A percentile compares a stretch with the other conserved stretches of the same genome.
Conservation (phyloP, 2,888 invertebrate genomes). For the Schizotus pectinicornis region DNA sequence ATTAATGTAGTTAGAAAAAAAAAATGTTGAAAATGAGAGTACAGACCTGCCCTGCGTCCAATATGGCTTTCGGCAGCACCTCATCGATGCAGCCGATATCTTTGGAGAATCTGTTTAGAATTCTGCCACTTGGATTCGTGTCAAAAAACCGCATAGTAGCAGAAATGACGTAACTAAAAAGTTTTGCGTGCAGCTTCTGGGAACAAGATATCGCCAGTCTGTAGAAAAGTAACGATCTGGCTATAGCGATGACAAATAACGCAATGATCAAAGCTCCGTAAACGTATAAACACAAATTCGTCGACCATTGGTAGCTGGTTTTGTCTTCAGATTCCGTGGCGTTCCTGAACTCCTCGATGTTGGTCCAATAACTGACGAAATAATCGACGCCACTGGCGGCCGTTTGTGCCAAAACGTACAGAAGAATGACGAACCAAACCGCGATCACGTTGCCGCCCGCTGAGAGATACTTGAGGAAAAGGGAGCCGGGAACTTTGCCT, state of each 20-base stretch:
- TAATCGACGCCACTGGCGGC: constrained; percentile 73
- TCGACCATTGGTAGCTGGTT: constrained; percentile 35
- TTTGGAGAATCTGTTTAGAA: constrained; percentile 82
- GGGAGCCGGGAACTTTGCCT: constrained; percentile 67
- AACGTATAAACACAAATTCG: constrained; percentile 65
- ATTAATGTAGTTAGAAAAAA: background rate
- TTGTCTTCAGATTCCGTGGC: constrained; percentile 2
- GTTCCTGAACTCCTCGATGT: constrained; percentile 48
- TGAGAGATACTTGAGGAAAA: constrained; percentile 64
- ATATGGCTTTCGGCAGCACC: constrained; percentile 68
- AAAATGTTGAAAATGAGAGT: too few species aligned
- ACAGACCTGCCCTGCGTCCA: constrained; percentile 62
- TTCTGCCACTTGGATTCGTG: constrained; percentile 80
- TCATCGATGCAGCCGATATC: constrained; percentile 84
- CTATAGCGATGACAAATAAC: constrained; percentile 64
- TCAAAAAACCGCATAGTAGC: constrained; percentile 79
- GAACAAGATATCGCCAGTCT: constrained; percentile 69
- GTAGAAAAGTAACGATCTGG: constrained; percentile 70
- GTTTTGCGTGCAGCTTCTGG: constrained; percentile 70
- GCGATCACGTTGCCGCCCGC: constrained; percentile 63
- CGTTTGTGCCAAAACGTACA: constrained; percentile 64
- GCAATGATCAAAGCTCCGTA: constrained; percentile 64
- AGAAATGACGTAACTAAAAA: constrained; percentile 67
- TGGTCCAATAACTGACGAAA: constrained; percentile 75
- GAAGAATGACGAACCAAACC: constrained; percentile 59